These are phyloP conservation scores for Philereme transversata DNA, from an alignment of 2,888 invertebrate species.

Conservation along the genomic window DNA sequence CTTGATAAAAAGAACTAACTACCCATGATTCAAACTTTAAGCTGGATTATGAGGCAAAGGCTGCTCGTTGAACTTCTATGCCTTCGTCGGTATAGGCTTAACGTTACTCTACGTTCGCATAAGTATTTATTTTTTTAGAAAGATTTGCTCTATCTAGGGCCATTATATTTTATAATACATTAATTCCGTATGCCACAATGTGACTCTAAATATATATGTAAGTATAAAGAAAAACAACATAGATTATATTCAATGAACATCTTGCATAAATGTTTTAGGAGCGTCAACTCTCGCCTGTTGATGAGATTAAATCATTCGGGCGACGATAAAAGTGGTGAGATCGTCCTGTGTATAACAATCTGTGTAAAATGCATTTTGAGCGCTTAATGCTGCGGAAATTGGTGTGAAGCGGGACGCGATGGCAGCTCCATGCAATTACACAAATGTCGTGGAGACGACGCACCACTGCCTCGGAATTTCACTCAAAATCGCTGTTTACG, in stretches of 20 bases:
- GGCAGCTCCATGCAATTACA: constrained; percentile 70
- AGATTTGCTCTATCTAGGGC: background rate
- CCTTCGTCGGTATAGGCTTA: constrained; percentile 46
- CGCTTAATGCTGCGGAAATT: constrained; percentile 75
- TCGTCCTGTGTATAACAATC: constrained; percentile 68
- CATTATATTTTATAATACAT: too few relatives aligned
- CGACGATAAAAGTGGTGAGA: constrained; percentile 59
- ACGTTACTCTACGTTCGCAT: background rate
- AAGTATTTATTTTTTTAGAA: background rate
- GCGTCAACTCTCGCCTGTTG: constrained; percentile 14
- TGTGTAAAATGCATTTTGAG: constrained; percentile 74
- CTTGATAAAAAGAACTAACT: constrained; percentile 82
- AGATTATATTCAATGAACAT: background rate
- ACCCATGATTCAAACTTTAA: constrained; percentile 77
- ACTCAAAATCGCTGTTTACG: constrained; percentile 33
- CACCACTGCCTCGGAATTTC: constrained; percentile 40
- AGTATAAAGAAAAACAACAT: too few relatives aligned
- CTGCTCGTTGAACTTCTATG: constrained; percentile 38
- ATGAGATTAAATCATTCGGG: constrained; percentile 49
- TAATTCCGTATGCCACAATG: too few relatives aligned
- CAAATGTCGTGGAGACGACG: constrained; percentile 64
- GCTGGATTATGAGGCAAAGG: constrained; percentile 63
- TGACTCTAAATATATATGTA: too few relatives aligned
- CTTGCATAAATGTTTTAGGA: background rate
- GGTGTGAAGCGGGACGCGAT: constrained; percentile 65